A percentile compares a stretch with the other conserved stretches of the same genome.
These are phyloP conservation scores for Halichondria panicea DNA, from an alignment of 37 sponge, comb jelly and placozoan genomes.

Conservation along the genomic window DNA sequence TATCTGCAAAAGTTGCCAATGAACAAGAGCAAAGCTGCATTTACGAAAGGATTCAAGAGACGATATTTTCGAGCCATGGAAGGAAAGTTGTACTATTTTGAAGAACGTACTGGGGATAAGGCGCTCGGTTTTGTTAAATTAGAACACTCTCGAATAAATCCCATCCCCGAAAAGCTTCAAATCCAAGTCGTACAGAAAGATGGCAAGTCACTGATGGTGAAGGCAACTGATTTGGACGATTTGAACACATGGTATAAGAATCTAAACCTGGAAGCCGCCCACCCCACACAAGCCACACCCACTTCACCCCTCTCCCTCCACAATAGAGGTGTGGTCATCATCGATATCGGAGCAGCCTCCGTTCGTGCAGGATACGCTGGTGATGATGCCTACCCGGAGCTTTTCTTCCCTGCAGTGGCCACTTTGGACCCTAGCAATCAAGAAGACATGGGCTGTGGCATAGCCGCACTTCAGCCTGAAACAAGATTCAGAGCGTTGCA, in stretches of 20 bases:
- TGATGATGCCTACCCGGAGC: constrained; percentile 65
- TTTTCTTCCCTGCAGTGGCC: constrained; percentile 82
- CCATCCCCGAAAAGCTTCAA: constrained; percentile 29
- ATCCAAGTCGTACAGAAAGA: constrained; percentile 19
- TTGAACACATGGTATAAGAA: constrained; percentile 45
- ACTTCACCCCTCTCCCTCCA: constrained; percentile 5
- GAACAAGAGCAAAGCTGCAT: constrained; percentile 45
- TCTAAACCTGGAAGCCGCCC: constrained; percentile 56
- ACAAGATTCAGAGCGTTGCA: constrained; percentile 17
- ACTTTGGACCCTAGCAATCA: constrained; percentile 28
- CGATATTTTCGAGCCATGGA: constrained; percentile 69
- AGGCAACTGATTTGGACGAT: constrained; percentile 38
- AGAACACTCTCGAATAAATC: constrained; percentile 19
- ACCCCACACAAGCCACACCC: constrained; percentile 51
- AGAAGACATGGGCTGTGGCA: constrained; percentile 41
- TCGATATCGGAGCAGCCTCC: constrained; percentile 81
- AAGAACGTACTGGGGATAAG: constrained; percentile 34
- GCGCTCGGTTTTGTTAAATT: constrained; percentile 47
- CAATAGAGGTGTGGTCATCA: constrained; percentile 38
- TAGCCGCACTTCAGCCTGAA: constrained; percentile 54
- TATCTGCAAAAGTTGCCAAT: constrained; percentile 80
- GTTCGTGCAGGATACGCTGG: constrained; percentile 72
- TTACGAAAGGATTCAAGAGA: constrained; percentile 75
- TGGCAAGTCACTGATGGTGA: constrained; percentile 39
- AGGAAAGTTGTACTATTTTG: constrained; percentile 75